A percentile compares a stretch with the other conserved stretches of the same genome.
Evolutionary conservation across 37 sponge, comb jelly and placozoan genomes (phyloP).

Genomic region (Agelas oroides): DNA sequence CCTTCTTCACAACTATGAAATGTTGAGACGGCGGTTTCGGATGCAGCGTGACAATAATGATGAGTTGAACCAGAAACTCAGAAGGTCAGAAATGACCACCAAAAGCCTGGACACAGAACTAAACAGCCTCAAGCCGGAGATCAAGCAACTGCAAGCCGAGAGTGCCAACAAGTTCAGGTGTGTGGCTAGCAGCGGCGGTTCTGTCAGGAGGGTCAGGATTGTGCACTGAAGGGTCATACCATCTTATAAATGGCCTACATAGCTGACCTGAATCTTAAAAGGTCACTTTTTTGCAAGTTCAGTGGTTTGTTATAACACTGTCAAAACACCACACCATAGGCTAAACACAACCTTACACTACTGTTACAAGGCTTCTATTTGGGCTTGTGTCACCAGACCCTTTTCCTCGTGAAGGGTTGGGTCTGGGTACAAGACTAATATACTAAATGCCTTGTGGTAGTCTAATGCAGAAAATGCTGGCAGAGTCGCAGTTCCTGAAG

Average conservation of each 20-base stretch:
- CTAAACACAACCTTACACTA: too few species aligned
- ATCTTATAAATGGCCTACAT: background rate
- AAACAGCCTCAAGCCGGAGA: conserved; percentile 77
- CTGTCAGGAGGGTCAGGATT: too few species aligned
- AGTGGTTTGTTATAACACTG: too few species aligned
- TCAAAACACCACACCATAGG: too few species aligned
- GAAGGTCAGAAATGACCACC: conserved; percentile 49
- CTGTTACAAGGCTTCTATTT: too few species aligned
- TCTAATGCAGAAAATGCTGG: too few species aligned
- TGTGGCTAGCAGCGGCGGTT: background rate
- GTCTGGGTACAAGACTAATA: too few species aligned
- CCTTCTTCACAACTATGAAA: conserved; percentile 43
- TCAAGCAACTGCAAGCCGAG: conserved; percentile 71
- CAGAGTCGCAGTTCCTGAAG: too few species aligned
- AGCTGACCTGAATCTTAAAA: background rate
- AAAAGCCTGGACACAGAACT: conserved; percentile 69
- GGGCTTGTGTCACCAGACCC: too few species aligned
- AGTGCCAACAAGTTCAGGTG: conserved; percentile 48
- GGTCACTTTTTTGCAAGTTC: background rate
- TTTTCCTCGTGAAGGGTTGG: too few species aligned
- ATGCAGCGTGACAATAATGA: conserved; percentile 46
- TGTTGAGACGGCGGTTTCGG: conserved; percentile 33
- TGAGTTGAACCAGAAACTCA: conserved; percentile 48
- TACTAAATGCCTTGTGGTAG: too few species aligned
- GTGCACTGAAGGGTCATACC: too few species aligned